Evolutionary conservation across 92 coral and sea anemone genomes (phyloP).

Genomic region (Pocillopora grandis): DNA sequence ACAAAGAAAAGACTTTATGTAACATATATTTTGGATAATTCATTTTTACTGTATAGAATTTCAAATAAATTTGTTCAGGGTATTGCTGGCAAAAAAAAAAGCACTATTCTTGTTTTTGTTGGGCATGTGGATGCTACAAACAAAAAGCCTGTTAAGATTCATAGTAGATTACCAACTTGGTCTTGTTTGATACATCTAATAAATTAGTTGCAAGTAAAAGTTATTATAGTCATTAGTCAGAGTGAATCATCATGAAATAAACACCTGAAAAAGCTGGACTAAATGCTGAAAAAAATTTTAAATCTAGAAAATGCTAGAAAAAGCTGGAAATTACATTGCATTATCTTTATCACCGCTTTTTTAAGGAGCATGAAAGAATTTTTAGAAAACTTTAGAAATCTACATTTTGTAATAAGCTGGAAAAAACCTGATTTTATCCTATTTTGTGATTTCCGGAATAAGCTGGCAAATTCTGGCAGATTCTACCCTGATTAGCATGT

Average conservation of each 20-base stretch:
- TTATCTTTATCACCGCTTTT: not conserved
- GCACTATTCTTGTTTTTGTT: not conserved
- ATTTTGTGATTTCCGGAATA: conserved; percentile 8
- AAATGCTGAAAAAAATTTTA: not conserved
- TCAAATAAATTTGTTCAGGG: not conserved
- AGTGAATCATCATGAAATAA: not conserved
- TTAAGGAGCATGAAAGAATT: not conserved
- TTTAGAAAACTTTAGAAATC: not conserved
- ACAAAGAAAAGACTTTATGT: too few species aligned
- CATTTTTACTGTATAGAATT: not conserved
- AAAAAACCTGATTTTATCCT: conserved; percentile 1
- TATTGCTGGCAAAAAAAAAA: not conserved
- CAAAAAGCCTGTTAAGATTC: not conserved
- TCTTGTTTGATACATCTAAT: not conserved
- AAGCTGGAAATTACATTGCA: not conserved
- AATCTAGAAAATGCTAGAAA: conserved; percentile 9
- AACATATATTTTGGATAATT: too few species aligned
- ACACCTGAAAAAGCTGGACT: not conserved
- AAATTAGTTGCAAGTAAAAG: not conserved
- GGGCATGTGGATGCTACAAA: not conserved
- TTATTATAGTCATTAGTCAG: not conserved
- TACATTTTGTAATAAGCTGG: conserved; percentile 7
- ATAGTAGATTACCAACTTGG: too few species aligned
- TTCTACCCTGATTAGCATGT: not conserved
- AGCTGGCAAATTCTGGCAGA: conserved; percentile 13